Conservation (phyloP, 2,888 invertebrate species). For the Gasteruption jaculator region DNA sequence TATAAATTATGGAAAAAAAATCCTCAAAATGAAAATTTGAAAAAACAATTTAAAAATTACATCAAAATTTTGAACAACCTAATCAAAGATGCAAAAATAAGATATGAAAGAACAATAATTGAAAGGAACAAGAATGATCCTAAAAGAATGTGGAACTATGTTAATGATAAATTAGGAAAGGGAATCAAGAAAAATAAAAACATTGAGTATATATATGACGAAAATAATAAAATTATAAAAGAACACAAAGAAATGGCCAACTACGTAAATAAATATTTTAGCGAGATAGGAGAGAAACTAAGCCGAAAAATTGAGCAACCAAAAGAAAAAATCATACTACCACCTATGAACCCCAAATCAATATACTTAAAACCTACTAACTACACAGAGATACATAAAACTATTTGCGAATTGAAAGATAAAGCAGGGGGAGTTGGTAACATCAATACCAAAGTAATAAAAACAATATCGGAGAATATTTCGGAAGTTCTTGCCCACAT, state of each 20-base stretch:
- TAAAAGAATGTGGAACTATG: no score
- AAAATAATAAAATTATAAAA: no score
- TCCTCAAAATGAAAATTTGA: no score
- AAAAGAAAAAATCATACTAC: neutral
- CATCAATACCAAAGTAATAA: constrained; percentile 3
- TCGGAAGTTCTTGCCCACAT: neutral
- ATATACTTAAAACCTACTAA: neutral
- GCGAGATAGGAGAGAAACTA: neutral
- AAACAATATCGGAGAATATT: neutral
- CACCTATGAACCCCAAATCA: neutral
- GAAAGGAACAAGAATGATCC: no score
- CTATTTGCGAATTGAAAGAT: constrained; percentile 3
- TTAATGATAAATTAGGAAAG: no score
- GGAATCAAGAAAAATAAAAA: no score
- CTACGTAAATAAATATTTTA: neutral
- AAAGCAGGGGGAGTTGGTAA: constrained; percentile 7
- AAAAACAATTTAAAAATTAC: no score
- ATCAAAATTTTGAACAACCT: no score
- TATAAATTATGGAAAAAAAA: no score
- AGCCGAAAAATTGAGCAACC: neutral
- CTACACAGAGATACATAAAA: neutral
- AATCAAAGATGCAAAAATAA: no score
- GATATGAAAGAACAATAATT: no score
- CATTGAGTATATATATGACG: no score
- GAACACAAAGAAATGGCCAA: constrained; percentile 1